A percentile compares a stretch with the other conserved stretches of the same genome.
phyloP scores from a whole-genome alignment of 2,797 vertebrate genomes.

The Triplophysa bombifrons region DNA sequence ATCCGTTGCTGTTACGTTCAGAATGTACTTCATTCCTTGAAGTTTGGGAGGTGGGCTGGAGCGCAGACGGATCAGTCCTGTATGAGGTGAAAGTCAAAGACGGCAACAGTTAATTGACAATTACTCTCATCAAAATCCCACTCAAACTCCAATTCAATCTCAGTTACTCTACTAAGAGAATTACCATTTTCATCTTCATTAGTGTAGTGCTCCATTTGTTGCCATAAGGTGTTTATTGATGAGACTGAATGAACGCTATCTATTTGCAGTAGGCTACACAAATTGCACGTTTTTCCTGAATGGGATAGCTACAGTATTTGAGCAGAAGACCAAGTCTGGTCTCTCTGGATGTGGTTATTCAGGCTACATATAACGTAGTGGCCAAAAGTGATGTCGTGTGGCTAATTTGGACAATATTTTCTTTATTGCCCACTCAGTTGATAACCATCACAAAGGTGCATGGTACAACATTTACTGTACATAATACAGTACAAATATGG shows the following conservation, averaged over 20 bases:
- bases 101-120: conserved; percentile 13
- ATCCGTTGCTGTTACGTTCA: conserved; percentile 84
- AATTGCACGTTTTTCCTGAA: not conserved
- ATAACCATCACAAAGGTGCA: too few relatives aligned
- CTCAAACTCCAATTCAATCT: conserved; percentile 8
- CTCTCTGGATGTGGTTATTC: not conserved
- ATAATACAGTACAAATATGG: too few relatives aligned
- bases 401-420: too few relatives aligned
- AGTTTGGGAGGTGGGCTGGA: conserved; percentile 84
- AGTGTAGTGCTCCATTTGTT: conserved; percentile 33
- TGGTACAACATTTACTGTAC: too few relatives aligned
- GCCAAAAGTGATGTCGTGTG: too few relatives aligned
- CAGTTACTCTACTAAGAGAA: conserved; percentile 24
- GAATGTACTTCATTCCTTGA: conserved; percentile 85
- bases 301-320: too few relatives aligned
- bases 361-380: not conserved
- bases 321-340: not conserved
- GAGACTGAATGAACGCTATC: conserved; percentile 5
- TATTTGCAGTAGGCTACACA: not conserved
- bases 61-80: conserved; percentile 86
- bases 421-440: too few relatives aligned
- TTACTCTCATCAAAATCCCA: conserved; percentile 18
- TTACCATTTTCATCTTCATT: conserved; percentile 29
- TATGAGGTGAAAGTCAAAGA: conserved; percentile 47
- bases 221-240: conserved; percentile 42